These are phyloP conservation scores for Ranitomeya imitator DNA, from an alignment of 2,113 vertebrate species.

Conservation along the genomic window DNA sequence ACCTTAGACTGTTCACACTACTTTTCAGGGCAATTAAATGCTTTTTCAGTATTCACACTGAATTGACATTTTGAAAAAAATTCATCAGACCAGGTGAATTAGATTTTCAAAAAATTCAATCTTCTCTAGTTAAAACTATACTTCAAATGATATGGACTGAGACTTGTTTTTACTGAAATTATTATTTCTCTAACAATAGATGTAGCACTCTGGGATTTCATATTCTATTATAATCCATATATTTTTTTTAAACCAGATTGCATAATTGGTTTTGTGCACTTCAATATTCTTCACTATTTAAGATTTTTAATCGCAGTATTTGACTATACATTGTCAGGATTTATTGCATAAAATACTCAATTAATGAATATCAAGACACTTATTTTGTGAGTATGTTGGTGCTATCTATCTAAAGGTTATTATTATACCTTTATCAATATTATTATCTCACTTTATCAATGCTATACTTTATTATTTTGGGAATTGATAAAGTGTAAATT, in stretches of 20 bases:
- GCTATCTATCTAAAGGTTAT: not conserved
- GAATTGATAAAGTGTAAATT: not conserved
- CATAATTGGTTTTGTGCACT: not conserved
- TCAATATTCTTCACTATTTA: not conserved
- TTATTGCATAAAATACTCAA: not conserved
- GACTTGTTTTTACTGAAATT: not conserved
- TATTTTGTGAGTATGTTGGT: not conserved
- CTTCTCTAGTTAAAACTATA: not conserved
- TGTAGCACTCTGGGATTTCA: not conserved
- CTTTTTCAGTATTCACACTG: too few relatives aligned
- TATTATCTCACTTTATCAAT: not conserved
- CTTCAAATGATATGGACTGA: conserved; percentile 25
- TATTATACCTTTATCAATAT: not conserved
- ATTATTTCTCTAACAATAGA: not conserved
- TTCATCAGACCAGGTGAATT: too few relatives aligned
- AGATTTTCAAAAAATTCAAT: too few relatives aligned
- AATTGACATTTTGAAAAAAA: too few relatives aligned
- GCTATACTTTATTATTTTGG: not conserved
- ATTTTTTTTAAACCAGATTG: conserved; percentile 4
- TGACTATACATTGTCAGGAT: not conserved
- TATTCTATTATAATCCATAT: not conserved
- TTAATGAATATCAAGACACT: not conserved
- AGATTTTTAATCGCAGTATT: not conserved
- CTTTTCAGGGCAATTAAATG: too few relatives aligned
- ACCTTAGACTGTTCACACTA: too few relatives aligned